A percentile compares a stretch with the other conserved stretches of the same genome.
Evolutionary conservation across 2,113 vertebrate genomes (phyloP).

Genomic region (Sylvietta virens): DNA sequence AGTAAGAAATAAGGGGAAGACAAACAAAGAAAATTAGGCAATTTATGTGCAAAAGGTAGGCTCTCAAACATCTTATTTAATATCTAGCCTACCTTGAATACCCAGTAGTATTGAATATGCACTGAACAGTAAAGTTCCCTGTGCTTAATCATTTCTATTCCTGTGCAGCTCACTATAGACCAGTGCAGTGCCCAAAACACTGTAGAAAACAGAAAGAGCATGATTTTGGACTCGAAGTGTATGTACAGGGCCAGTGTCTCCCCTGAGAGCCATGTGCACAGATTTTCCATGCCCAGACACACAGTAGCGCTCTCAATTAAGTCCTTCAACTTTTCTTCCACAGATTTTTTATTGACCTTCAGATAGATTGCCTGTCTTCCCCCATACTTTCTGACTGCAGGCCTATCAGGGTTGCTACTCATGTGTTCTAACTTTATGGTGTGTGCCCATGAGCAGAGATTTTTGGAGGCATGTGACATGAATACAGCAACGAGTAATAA

Average conservation of each 20-base stretch:
- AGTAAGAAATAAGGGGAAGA: background rate
- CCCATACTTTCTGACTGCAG: background rate
- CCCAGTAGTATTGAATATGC: background rate
- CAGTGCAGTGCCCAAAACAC: background rate
- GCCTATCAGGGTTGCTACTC: background rate
- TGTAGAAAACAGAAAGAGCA: background rate
- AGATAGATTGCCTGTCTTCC: background rate
- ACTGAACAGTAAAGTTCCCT: fast-evolving
- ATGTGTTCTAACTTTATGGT: background rate
- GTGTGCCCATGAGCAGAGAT: background rate
- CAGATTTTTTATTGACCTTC: background rate
- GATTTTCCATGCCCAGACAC: background rate
- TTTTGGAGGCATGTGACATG: background rate
- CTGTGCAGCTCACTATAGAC: background rate
- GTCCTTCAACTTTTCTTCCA: background rate
- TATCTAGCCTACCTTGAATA: background rate
- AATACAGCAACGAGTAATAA: background rate
- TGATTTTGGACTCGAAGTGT: background rate
- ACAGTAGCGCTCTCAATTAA: background rate
- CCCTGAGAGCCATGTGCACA: background rate
- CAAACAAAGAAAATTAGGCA: background rate
- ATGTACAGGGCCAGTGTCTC: background rate
- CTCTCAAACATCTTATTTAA: background rate
- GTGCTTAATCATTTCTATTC: background rate
- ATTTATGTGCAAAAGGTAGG: background rate